phyloP scores from a whole-genome alignment of 2,888 invertebrate genomes.

The Cerceris ruficornis region DNA sequence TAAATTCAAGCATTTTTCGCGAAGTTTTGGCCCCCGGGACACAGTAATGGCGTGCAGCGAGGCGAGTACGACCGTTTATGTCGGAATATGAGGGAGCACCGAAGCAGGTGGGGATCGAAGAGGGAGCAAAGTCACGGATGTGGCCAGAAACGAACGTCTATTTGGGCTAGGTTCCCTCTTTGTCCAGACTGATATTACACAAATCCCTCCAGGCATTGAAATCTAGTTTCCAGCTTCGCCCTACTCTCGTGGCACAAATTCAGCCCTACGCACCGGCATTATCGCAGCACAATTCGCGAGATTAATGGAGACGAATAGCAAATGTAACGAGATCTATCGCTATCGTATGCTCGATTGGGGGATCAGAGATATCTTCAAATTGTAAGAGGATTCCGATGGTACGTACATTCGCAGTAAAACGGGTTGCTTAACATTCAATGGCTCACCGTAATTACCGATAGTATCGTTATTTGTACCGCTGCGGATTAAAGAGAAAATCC shows the following conservation, averaged over 20 bases:
- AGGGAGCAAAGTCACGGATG: slow-evolving; percentile 21
- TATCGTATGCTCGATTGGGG: no score
- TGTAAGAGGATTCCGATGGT: no score
- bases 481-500: no score
- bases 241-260: slow-evolving; percentile 16
- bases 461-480: no score
- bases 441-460: no score
- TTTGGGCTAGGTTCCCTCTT: slow-evolving; percentile 42
- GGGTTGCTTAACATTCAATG: no score
- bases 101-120: slow-evolving; percentile 43
- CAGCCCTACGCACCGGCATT: slow-evolving; percentile 22
- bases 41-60: slow-evolving; percentile 76
- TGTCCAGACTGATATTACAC: slow-evolving; percentile 42
- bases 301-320: slow-evolving; percentile 16
- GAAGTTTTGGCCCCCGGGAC: slow-evolving; percentile 78
- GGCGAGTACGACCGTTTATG: slow-evolving; percentile 74
- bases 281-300: slow-evolving; percentile 6
- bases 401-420: no score
- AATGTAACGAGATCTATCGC: neutral
- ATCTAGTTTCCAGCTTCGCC: slow-evolving; percentile 36
- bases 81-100: slow-evolving; percentile 70
- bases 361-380: no score
- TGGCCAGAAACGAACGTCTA: slow-evolving; percentile 54
- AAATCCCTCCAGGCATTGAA: slow-evolving; percentile 45
- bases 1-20: slow-evolving; percentile 77